Conservation (phyloP, 1,140 invertebrate genomes). For the Drosophila nebulosa region DNA sequence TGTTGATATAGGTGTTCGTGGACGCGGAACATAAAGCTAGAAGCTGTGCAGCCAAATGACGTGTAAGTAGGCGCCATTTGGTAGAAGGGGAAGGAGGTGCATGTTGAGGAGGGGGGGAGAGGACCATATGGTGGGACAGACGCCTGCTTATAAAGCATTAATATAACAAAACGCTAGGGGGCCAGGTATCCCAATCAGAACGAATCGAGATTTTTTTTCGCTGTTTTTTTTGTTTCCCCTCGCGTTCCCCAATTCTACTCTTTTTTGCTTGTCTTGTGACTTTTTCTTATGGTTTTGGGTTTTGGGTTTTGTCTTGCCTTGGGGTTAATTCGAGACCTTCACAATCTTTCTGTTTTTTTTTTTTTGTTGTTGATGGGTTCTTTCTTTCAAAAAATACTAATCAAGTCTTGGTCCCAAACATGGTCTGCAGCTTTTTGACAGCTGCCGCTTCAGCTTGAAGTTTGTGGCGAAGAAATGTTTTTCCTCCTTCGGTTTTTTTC, state of each 20-base stretch:
- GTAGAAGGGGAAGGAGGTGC: background rate
- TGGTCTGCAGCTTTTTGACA: background rate
- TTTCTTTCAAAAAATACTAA: background rate
- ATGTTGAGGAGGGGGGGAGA: background rate
- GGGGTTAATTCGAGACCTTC: background rate
- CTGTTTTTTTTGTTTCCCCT: constrained; percentile 14
- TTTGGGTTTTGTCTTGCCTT: background rate
- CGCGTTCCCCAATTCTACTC: background rate
- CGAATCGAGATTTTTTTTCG: constrained; percentile 70
- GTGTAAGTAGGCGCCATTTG: background rate
- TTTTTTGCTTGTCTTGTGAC: constrained; percentile 33
- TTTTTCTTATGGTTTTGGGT: constrained; percentile 43
- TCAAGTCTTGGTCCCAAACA: background rate
- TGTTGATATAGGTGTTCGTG: too few relatives aligned
- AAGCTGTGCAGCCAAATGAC: constrained; percentile 1
- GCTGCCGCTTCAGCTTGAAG: background rate
- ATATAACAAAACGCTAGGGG: constrained; percentile 51
- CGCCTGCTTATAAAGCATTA: constrained; percentile 74
- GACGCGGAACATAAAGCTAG: too few relatives aligned
- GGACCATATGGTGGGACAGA: constrained; percentile 39
- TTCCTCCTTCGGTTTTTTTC: background rate
- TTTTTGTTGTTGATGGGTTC: too few relatives aligned
- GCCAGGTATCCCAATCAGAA: constrained; percentile 39
- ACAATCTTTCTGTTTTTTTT: background rate
- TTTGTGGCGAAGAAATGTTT: background rate